Evolutionary conservation across 2,113 vertebrate genomes (phyloP).

Genomic region (Scatophagus argus): DNA sequence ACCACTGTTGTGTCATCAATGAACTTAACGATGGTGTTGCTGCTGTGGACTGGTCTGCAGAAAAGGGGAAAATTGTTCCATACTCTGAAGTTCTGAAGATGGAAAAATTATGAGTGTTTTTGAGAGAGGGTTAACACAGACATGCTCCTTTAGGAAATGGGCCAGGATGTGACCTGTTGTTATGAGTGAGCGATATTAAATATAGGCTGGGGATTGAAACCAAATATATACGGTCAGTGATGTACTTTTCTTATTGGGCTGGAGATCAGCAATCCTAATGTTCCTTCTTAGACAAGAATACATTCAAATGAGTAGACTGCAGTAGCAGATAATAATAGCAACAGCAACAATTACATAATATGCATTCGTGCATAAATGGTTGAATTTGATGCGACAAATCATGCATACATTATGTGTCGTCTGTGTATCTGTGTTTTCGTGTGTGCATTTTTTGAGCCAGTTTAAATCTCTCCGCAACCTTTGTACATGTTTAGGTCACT

Average conservation of each 20-base stretch:
- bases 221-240: constrained; percentile 13
- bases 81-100: no score
- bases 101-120: no score
- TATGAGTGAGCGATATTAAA: constrained; percentile 2
- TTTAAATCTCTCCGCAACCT: constrained; percentile 5
- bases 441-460: constrained; percentile 13
- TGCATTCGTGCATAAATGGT: background rate
- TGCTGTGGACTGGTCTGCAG: no score
- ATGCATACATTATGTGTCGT: constrained; percentile 5
- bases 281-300: background rate
- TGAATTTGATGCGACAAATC: constrained; percentile 2
- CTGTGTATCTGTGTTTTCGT: background rate
- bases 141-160: constrained; percentile 48
- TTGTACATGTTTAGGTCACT: no score
- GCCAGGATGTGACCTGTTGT: constrained; percentile 14
- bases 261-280: background rate
- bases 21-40: no score
- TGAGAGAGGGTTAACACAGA: no score
- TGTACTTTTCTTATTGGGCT: background rate
- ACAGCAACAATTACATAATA: constrained; percentile 1
- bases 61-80: no score
- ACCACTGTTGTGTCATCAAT: no score
- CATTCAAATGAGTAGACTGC: background rate
- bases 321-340: background rate
- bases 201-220: background rate